phyloP scores from a whole-genome alignment of 2,113 vertebrate species.

The Nicator chloris region DNA sequence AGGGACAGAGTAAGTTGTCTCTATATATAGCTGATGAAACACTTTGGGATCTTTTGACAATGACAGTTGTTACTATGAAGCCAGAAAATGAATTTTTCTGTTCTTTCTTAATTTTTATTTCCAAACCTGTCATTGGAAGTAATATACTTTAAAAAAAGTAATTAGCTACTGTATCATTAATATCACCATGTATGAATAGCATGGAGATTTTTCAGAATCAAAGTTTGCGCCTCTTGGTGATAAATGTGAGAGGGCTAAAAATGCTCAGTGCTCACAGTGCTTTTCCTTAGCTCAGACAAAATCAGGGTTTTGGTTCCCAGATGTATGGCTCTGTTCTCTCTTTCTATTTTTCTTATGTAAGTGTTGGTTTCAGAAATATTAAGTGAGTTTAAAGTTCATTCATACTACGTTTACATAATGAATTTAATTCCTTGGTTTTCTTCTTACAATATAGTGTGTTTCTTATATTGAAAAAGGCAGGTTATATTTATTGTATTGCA shows the following conservation, averaged over 20 bases:
- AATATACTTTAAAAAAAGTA: background rate
- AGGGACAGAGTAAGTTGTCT: background rate
- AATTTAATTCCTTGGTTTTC: background rate
- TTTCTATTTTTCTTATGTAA: background rate
- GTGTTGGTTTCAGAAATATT: background rate
- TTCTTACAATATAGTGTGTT: background rate
- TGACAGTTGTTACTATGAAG: slow-evolving; percentile 13
- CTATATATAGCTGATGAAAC: slow-evolving; percentile 56
- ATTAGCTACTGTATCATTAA: background rate
- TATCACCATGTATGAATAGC: background rate
- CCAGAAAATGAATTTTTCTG: background rate
- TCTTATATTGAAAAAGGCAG: background rate
- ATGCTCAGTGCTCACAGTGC: background rate
- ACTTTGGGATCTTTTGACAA: background rate
- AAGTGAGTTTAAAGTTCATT: background rate
- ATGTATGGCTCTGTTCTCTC: background rate
- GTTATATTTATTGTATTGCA: background rate
- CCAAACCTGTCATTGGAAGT: background rate
- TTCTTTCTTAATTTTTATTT: background rate
- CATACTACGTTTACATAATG: background rate
- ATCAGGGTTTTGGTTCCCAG: background rate
- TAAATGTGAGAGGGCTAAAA: background rate
- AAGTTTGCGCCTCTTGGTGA: background rate
- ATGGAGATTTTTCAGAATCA: background rate
- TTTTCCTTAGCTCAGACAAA: background rate